Evolutionary conservation across 2,113 vertebrate species (phyloP), one percentile per base, ranked within the genome.

Genomic region (Hyperoodon ampullatus): DNA sequence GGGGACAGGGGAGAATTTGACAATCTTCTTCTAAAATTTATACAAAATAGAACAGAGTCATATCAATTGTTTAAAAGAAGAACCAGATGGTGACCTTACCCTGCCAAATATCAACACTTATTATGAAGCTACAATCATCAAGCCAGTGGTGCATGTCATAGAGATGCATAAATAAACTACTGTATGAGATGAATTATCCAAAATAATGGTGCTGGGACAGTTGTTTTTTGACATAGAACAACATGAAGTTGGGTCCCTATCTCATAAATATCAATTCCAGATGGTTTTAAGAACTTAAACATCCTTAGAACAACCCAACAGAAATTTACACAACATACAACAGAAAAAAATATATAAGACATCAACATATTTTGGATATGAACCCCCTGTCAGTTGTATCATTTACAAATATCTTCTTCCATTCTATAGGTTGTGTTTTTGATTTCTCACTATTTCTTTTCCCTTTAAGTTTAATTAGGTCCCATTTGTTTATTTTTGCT

Each of bases 211-310:
- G 19, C 53, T 44, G 63, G 12, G 65, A 84, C n/a, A 53, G 77
- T n/a, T 50, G 19, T 28, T 68, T 93, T 85, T 72, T 35, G 23
- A 78, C 44, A 63, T 30, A 90, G 63, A 86, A 61, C 16, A 77
- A 33, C 83, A 77, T 13, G 30, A 80, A 90, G 19, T 53, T 87
- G 50, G 42, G 58, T 68, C 26, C 30, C 42, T 92, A n/a, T 89
- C 58, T 82, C 26, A 65, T 87, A 95, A 90, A 58, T 60, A 96
- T 86, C 18, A 50, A 80, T 65, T 88, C 50, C 89, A 96, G 92
- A 84, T 93, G 77, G 65, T 68, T 94, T 96, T 65, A 84, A 61
- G 55, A 90, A 80, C 42, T 53, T 84, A 63, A 55, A 65, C 60
- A 26, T 90, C 77, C 75, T 95, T 88, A 88, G 72, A 95, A 75